Conservation (phyloP, 2,113 vertebrate genomes). For the Planiliza haematocheilus region DNA sequence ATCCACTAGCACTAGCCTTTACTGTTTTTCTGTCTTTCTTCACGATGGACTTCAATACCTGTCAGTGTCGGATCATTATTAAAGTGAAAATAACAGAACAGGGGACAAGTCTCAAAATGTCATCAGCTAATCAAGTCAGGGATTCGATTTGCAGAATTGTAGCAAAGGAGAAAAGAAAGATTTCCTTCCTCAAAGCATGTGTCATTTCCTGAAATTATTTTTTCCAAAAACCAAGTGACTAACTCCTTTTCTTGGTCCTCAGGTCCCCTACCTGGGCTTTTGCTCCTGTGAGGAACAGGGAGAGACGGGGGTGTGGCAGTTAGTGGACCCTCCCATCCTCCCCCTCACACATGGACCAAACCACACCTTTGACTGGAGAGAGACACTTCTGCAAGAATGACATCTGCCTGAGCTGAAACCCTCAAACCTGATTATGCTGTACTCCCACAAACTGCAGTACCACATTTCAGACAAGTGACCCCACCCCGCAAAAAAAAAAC, state of each 20-base stretch:
- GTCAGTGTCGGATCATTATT: too few relatives aligned
- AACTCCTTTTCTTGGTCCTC: constrained; percentile 7
- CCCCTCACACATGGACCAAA: constrained; percentile 97
- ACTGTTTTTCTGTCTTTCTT: too few relatives aligned
- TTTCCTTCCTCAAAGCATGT: too few relatives aligned
- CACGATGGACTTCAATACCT: too few relatives aligned
- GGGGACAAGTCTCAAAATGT: too few relatives aligned
- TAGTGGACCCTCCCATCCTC: constrained; percentile 95
- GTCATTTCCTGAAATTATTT: not conserved
- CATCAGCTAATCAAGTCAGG: too few relatives aligned
- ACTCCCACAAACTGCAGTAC: constrained; percentile 1
- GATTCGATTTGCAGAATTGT: too few relatives aligned
- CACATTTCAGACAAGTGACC: not conserved
- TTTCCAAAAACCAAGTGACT: too few relatives aligned
- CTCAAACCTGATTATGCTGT: not conserved
- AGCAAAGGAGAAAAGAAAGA: too few relatives aligned
- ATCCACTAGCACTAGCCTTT: too few relatives aligned
- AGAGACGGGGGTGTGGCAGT: constrained; percentile 93
- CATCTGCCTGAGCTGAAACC: not conserved
- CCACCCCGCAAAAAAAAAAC: not conserved
- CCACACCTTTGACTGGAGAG: constrained; percentile 97
- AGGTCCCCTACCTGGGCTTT: constrained; percentile 97
- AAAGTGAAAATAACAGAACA: too few relatives aligned
- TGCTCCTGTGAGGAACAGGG: constrained; percentile 94
- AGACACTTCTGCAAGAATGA: constrained; percentile 91